Percentiles rank a stretch among this genome's conserved stretches.
Conservation (phyloP, 1,140 invertebrate species). For the Penaeus chinensis region DNA sequence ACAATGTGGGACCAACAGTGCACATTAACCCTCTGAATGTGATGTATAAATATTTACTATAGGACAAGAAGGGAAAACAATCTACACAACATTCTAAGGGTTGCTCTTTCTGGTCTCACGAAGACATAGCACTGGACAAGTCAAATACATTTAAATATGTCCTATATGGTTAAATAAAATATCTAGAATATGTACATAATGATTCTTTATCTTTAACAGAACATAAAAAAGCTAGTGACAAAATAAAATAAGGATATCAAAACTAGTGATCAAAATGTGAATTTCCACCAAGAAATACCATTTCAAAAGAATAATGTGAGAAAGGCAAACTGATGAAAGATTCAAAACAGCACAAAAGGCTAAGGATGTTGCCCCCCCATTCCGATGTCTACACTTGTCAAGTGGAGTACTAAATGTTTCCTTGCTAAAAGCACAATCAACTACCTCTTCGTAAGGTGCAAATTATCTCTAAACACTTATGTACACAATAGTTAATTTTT, state of each 20-base stretch:
- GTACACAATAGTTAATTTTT: too few relatives aligned
- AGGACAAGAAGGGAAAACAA: neutral
- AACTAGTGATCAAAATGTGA: neutral
- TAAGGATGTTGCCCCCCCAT: too few relatives aligned
- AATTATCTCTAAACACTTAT: too few relatives aligned
- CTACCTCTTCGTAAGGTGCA: too few relatives aligned
- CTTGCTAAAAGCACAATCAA: too few relatives aligned
- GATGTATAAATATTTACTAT: neutral
- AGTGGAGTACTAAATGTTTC: too few relatives aligned
- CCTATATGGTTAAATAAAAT: constrained; percentile 36
- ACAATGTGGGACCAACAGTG: neutral
- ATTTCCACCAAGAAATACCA: too few relatives aligned
- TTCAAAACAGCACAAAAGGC: too few relatives aligned
- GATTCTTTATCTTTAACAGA: neutral
- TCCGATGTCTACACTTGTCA: too few relatives aligned
- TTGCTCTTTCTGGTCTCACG: neutral
- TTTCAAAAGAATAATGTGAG: too few relatives aligned
- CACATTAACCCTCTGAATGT: too few relatives aligned
- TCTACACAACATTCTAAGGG: neutral
- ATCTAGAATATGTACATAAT: constrained; percentile 40
- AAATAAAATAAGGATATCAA: constrained; percentile 12
- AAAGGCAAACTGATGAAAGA: too few relatives aligned
- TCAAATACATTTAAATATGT: constrained; percentile 25
- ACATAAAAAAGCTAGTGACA: neutral
- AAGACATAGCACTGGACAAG: constrained; percentile 6